Base-by-base conservation (phyloP, 2,888 invertebrate species). In the Xestoiulus laeticollis region DNA sequence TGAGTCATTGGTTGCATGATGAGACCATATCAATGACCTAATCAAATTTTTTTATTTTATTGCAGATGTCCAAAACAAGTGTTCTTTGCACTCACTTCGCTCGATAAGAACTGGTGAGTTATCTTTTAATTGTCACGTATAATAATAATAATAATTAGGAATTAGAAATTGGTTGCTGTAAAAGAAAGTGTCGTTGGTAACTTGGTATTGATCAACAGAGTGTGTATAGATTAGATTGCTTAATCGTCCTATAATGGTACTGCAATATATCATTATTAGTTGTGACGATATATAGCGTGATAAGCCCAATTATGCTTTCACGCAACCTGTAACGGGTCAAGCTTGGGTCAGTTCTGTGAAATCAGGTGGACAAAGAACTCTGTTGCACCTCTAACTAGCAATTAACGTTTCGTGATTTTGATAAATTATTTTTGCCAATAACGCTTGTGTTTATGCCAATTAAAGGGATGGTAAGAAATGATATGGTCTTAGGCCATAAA, bases 1-100 rank as follows among this genome's bases (percentile, higher is more conserved):
- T 22, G 59, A 22, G n/a, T 19, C 22, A 68, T 68, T 68, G 22
- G 59, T 3, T 8, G 19, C 22, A 5, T 22, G 8, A 6, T 8
- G 53, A 1, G n/a, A 22, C 22, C 22, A 1, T 16, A 78, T 78
- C 30, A 78, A 32, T 26, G 12, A 30, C 78, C 26, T 78, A 30
- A 78, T 78, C 78, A 14, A 22, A 78, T 30, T 30, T 22, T 85
- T 78, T 26, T 78, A 14, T 48, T 16, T 32, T 78, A 30, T 86
- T 48, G 86, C 86, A 86, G 86, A 86, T 86, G 86, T 86, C 53
- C 86, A 86, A 53, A 86, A 86, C 86, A 86, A 32, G 53, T 85
- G 85, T 85, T 86, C 59, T 32, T 53, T 53, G 59, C 86, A 86
- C 59, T 86, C 86, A 12, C 33, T 32, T 86, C 86, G 86, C 22